A percentile compares a stretch with the other conserved stretches of the same genome.
Conservation (phyloP, 2,113 vertebrate genomes). For the Datnioides undecimradiatus region DNA sequence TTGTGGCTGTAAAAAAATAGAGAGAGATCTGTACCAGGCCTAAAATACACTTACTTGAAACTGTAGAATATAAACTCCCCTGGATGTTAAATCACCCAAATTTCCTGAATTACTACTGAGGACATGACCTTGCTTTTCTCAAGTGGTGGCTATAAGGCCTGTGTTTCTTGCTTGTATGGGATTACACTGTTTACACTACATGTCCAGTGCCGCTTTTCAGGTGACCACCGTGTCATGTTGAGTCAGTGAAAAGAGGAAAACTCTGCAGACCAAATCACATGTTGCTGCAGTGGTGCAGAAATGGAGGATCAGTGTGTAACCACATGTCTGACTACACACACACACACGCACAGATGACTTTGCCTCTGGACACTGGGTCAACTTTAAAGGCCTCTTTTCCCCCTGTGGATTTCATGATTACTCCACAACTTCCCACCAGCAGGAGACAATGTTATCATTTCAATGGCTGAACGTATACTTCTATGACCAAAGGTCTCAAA, state of each 20-base stretch:
- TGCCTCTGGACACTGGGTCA: slow-evolving; percentile 32
- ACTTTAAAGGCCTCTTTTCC: slow-evolving; percentile 1
- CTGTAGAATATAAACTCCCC: background rate
- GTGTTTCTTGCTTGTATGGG: background rate
- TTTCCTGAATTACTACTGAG: background rate
- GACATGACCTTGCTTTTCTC: background rate
- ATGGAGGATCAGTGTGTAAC: slow-evolving; percentile 2
- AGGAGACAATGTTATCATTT: background rate
- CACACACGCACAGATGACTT: slow-evolving; percentile 19
- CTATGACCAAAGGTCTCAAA: background rate
- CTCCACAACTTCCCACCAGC: slow-evolving; percentile 2
- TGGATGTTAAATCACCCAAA: too few relatives aligned
- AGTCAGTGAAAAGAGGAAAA: slow-evolving; percentile 5
- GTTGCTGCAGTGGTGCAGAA: slow-evolving; percentile 11
- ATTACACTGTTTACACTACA: background rate
- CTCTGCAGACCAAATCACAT: slow-evolving; percentile 20
- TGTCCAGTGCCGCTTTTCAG: background rate
- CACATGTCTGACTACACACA: background rate
- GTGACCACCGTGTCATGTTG: background rate
- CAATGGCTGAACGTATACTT: background rate
- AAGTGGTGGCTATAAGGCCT: too few relatives aligned
- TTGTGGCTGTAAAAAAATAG: background rate
- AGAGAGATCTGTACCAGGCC: background rate
- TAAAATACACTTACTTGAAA: background rate
- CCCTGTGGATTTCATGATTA: slow-evolving; percentile 18